Evolutionary conservation across 2,888 invertebrate species (phyloP), one percentile per base, ranked within the genome.

Genomic region (Hypena proboscidalis): DNA sequence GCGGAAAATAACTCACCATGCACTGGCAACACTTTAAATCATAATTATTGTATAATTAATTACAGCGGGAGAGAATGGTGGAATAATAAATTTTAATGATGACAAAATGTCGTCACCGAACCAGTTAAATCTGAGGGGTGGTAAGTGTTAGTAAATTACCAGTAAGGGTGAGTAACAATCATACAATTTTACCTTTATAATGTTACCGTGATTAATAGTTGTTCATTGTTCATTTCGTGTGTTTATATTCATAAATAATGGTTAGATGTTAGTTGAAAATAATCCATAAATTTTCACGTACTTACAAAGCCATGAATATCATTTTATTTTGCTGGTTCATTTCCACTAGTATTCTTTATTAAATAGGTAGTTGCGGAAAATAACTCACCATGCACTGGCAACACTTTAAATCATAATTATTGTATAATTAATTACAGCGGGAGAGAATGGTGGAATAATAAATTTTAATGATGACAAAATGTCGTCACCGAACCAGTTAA

Each of bases 381-480:
- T 56, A 47, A 62, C 66, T 51, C 49, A 38, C 35, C 41, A 43
- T 32, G 37, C 42, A 52, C 39, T 20, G 44, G 49, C 42, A 48
- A 46, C 42, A 53, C 57, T 66, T 62, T 72, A 60, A 64, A 64
- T 62, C 48, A 49, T 45, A 77, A 77, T 81, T 80, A 79, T 76
- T 75, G 67, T 67, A 30, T 65, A 59, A 67, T 60, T 65, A 54
- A 60, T 58, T 41, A 65, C 45, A 39, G 41, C 52, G 51, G 50
- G 59, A 59, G 55, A 58, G 68, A 70, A 74, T 67, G 62, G 74
- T 66, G 69, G 67, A 70, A 74, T 77, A 78, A 82, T 77, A 78
- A 74, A 80, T 76, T 75, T 70, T 79, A 83, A 81, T 83, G 74
- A 74, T 80, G 81, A 82, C 76, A 70, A 81, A n/a, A 83, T 76